Base-by-base conservation (phyloP, 2,113 vertebrate species). In the Aplodontia rufa region DNA sequence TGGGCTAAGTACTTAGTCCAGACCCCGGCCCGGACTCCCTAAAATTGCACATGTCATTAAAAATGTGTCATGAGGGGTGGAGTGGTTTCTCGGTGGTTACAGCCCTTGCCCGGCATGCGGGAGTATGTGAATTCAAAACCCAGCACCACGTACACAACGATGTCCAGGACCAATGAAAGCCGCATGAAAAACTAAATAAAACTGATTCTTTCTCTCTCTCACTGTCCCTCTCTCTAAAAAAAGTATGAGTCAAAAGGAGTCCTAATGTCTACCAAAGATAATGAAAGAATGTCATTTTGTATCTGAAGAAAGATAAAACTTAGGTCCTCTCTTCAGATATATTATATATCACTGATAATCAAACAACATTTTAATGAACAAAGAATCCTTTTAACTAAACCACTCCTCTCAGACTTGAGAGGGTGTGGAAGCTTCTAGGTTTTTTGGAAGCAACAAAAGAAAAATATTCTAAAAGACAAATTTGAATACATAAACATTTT, bases 251-350 rank as follows among this genome's bases (percentile, higher is more conserved):
- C n/a, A n/a, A n/a, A n/a, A n/a, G n/a, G n/a, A n/a, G n/a, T 2
- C 16, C 30, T 76, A 22, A 68, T 7, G 16, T 37, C 30, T 51
- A 58, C 66, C 32, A 66, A 69, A 87, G 64, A 80, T 10, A 32
- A 1, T 92, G 14, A 51, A 91, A 89, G 71, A 91, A 60, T 26
- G 28, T 10, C 28, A 42, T 51, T 89, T 62, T 69, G 14, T 26
- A 78, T 42, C 66, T 87, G 30, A 84, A 95, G 64, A 86, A 69
- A 89, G 90, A 26, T 84, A n/a, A 83, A 82, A 79, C 14, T n/a
- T 91, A 32, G 13, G 13, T 26, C 32, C 40, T 49, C 37, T 87
- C 53, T n/a, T n/a, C n/a, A n/a, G n/a, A 51, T n/a, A n/a, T n/a
- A n/a, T 28, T 17, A 35, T 20, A 0, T 32, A 49, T 26, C 40